phyloP scores from a whole-genome alignment of 2,113 vertebrate genomes.

The Tetrao urogallus region DNA sequence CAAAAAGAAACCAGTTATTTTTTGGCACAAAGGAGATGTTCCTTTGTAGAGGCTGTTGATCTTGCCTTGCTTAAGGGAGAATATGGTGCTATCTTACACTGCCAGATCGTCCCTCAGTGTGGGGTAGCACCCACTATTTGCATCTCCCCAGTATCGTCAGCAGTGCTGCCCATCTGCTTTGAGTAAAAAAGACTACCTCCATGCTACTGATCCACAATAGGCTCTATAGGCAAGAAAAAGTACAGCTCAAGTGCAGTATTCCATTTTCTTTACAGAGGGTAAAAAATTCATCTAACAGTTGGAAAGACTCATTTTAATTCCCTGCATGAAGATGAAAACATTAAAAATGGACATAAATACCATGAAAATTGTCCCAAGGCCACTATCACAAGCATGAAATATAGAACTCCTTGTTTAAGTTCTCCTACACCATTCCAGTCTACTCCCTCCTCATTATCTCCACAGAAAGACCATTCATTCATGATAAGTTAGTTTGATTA shows the following conservation, averaged over 20 bases:
- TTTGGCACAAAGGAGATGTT: background rate
- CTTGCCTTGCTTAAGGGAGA: background rate
- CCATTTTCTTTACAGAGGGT: background rate
- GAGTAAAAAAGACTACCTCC: background rate
- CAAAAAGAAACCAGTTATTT: background rate
- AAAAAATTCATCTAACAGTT: background rate
- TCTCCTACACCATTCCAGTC: constrained; percentile 28
- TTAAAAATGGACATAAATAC: constrained; percentile 1
- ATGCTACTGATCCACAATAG: background rate
- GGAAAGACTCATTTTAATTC: background rate
- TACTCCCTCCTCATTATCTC: constrained; percentile 16
- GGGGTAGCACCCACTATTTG: background rate
- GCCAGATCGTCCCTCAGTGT: background rate
- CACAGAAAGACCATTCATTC: constrained; percentile 61
- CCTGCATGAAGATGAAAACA: background rate
- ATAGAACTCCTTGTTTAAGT: constrained; percentile 6
- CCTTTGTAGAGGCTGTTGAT: accelerated
- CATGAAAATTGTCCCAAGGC: background rate
- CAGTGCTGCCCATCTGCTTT: background rate
- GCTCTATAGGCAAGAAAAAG: background rate
- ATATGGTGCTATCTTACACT: background rate
- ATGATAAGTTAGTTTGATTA: constrained; percentile 3
- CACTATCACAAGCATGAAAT: background rate
- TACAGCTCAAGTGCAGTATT: accelerated
- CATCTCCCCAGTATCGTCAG: background rate